Evolutionary conservation across 1,140 invertebrate species (phyloP).

Genomic region (Pectinophora gossypiella): DNA sequence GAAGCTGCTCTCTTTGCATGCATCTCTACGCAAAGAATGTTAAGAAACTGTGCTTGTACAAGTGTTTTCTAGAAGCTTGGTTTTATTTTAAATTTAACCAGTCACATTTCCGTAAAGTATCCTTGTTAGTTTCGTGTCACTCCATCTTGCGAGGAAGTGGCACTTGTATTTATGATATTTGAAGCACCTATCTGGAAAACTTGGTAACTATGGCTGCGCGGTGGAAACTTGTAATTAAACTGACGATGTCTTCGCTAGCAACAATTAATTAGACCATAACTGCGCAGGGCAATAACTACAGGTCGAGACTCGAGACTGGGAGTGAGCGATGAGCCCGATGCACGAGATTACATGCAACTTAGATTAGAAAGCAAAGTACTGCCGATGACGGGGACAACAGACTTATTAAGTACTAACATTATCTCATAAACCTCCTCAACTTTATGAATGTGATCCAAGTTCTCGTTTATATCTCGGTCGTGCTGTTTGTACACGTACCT

Average conservation of each 20-base stretch:
- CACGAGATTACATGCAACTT: constrained; percentile 30
- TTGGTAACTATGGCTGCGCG: not conserved
- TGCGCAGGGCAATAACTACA: constrained; percentile 40
- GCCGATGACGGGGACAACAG: not conserved
- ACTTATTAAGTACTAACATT: not conserved
- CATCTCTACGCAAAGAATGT: not conserved
- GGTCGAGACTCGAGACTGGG: too few relatives aligned
- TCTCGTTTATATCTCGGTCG: too few relatives aligned
- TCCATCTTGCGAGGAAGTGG: not conserved
- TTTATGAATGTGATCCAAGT: too few relatives aligned
- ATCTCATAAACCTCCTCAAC: too few relatives aligned
- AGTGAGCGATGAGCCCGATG: constrained; percentile 36
- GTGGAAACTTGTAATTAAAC: constrained; percentile 45
- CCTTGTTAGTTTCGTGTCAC: not conserved
- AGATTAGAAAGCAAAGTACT: constrained; percentile 33
- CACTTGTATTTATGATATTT: not conserved
- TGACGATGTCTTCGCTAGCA: constrained; percentile 38
- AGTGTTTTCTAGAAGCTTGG: not conserved
- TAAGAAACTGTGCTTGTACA: not conserved
- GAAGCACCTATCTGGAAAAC: not conserved
- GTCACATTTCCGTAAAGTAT: not conserved
- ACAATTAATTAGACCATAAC: constrained; percentile 54
- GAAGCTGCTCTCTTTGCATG: not conserved
- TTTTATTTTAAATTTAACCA: not conserved
- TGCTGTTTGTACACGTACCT: too few relatives aligned